A percentile compares a stretch with the other conserved stretches of the same genome.
Evolutionary conservation across 2,888 invertebrate genomes (phyloP).

Genomic region (Cerceris ruficornis): DNA sequence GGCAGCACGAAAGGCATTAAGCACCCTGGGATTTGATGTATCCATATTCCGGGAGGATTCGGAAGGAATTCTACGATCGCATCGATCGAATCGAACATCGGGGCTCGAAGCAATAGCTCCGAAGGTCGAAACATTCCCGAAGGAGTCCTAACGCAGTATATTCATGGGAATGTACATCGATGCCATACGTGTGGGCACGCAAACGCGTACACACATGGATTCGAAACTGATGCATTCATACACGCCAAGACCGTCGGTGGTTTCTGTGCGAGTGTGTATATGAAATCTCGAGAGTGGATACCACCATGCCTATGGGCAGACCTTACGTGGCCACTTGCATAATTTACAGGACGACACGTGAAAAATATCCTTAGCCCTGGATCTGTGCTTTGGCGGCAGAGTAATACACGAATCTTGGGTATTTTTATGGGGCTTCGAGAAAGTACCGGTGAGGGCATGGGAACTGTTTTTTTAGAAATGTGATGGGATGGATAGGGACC

Average conservation of each 20-base stretch:
- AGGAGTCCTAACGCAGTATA: conserved; percentile 63
- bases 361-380: conserved; percentile 59
- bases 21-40: conserved; percentile 28
- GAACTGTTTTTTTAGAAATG: neutral
- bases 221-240: conserved; percentile 30
- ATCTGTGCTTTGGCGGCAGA: conserved; percentile 46
- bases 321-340: conserved; percentile 65
- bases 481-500: neutral
- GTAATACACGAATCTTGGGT: conserved; percentile 51
- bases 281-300: conserved; percentile 51
- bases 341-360: conserved; percentile 68
- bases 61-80: conserved; percentile 54
- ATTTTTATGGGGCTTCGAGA: conserved; percentile 51
- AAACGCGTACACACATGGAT: conserved; percentile 29
- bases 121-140: conserved; percentile 58
- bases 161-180: conserved; percentile 54
- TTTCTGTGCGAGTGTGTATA: neutral
- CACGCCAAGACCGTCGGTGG: neutral
- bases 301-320: conserved; percentile 48
- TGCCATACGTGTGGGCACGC: conserved; percentile 38
- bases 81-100: conserved; percentile 32
- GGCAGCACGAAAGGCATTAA: conserved; percentile 25
- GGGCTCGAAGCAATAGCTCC: conserved; percentile 28
- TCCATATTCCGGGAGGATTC: conserved; percentile 38
- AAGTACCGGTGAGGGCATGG: conserved; percentile 15